Base-by-base conservation (phyloP, 1,140 invertebrate genomes). In the Odontomachus brunneus region DNA sequence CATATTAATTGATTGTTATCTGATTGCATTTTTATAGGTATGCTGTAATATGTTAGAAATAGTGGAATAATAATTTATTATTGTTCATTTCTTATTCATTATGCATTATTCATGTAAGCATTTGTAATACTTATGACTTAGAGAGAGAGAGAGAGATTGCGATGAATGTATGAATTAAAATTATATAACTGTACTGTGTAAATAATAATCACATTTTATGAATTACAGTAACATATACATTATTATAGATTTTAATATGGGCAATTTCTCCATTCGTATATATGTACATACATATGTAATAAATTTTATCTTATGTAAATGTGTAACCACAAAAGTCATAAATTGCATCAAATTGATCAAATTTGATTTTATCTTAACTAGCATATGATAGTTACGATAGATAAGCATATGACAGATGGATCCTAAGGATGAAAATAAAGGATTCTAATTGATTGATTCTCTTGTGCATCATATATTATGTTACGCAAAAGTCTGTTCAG, bases 161-260 rank as follows among this genome's bases (percentile, higher is more conserved):
- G 53, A 55, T 44, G 12, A 63, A 51, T 3, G 5, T 38, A 80
- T 29, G 17, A 69, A 17, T 67, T 15, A 7, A 53, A 5, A 44
- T 44, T 38, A 11, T 78, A 55, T 19, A 69, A 76, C 24, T 12
- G 19, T 67, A 26, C 12, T 51, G 11, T 51, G 11, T 22, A 12
- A 65, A 65, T 66, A 17, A 66, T 66, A 3, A 53, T 66, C 15
- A 29, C 29, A 17, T 63, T 53, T 73, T 74, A 44, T 44, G 9
- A 44, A 44, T 44, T 44, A 44, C 38, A 44, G 9, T 11, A 44
- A 1, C 9, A 44, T 44, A 5, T 44, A 44, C 9, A 44, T 44
- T 5, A 0, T 11, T 19, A 55, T 55, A 19, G 19, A 29, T 15
- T 53, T 0, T 15, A 62, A 14, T 72, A 15, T 38, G 19, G 5